phyloP scores from a whole-genome alignment of 2,113 vertebrate genomes.

The Gymnogyps californianus region DNA sequence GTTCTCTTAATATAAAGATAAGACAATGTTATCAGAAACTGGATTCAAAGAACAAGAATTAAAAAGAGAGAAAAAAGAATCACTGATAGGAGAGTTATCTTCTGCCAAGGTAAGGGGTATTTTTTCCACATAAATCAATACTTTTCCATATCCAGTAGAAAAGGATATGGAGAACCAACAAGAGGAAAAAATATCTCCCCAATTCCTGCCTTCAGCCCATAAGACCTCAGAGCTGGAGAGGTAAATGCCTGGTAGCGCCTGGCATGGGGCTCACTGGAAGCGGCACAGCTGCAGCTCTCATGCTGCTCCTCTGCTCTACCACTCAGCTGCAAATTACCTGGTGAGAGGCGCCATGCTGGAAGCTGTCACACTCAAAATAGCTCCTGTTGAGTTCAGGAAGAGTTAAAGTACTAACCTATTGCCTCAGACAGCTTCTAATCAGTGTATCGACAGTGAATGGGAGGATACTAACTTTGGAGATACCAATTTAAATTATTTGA shows the following conservation, averaged over 20 bases:
- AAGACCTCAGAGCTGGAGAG: neutral
- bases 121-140: neutral
- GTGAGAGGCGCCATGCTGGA: neutral
- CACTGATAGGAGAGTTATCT: neutral
- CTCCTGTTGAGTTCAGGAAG: neutral
- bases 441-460: fast-evolving
- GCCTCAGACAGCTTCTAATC: neutral
- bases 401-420: neutral
- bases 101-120: neutral
- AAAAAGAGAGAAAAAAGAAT: neutral
- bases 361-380: neutral
- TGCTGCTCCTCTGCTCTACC: neutral
- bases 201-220: fast-evolving
- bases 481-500: neutral
- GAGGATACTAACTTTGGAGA: neutral
- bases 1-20: neutral
- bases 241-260: neutral
- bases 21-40: neutral
- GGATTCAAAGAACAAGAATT: neutral
- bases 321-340: neutral
- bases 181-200: too few relatives aligned
- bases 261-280: neutral
- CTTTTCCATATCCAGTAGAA: neutral
- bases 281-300: neutral
- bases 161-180: neutral